These are phyloP conservation scores for Madoqua kirkii DNA, from an alignment of 2,113 vertebrate species.

Conservation along the genomic window DNA sequence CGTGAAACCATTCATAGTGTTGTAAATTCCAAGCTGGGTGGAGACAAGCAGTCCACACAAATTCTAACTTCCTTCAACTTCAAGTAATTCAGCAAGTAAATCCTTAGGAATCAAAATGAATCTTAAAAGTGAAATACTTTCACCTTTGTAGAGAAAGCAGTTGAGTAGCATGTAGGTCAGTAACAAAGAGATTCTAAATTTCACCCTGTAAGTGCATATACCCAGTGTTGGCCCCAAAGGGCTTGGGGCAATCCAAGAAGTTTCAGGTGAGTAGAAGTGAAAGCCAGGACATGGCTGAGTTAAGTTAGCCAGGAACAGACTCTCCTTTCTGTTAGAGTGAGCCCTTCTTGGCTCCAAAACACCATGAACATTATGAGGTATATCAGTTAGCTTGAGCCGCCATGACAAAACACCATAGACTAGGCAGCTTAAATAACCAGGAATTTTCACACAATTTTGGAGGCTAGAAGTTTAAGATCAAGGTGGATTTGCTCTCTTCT, in stretches of 20 bases:
- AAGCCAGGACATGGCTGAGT: not conserved
- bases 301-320: not conserved
- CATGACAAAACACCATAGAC: not conserved
- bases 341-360: not conserved
- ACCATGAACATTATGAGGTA: not conserved
- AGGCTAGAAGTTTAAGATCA: not conserved
- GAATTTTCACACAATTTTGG: not conserved
- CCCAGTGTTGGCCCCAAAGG: not conserved
- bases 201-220: not conserved
- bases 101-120: slow-evolving; percentile 52
- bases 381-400: not conserved
- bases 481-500: not conserved
- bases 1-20: slow-evolving; percentile 50
- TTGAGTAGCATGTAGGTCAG: not conserved
- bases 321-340: not conserved
- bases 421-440: not conserved
- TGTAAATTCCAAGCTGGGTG: slow-evolving; percentile 54
- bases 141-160: not conserved
- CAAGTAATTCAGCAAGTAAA: slow-evolving; percentile 50
- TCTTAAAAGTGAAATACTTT: slow-evolving; percentile 60
- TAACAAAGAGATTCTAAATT: slow-evolving; percentile 15
- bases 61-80: slow-evolving; percentile 54
- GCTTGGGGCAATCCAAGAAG: not conserved
- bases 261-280: not conserved
- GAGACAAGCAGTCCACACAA: slow-evolving; percentile 53